phyloP scores from a whole-genome alignment of 2,113 vertebrate species.

The Cyanistes caeruleus region DNA sequence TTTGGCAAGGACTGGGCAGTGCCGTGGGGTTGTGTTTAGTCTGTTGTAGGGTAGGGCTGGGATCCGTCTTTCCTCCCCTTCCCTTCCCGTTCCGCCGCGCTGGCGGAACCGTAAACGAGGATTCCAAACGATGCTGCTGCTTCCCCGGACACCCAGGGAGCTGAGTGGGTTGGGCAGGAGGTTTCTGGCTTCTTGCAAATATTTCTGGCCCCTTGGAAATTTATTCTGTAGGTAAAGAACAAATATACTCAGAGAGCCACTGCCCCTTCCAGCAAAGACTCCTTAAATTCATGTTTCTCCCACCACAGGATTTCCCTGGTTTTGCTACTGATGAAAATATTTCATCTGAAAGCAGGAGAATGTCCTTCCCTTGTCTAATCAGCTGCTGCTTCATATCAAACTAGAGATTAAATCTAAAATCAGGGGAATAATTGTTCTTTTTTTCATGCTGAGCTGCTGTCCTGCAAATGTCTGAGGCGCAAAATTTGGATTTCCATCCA shows the following conservation, averaged over 20 bases:
- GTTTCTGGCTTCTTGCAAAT: slow-evolving; percentile 18
- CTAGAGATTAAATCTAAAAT: not conserved
- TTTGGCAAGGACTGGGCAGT: not conserved
- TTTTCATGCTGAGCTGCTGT: not conserved
- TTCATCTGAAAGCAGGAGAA: not conserved
- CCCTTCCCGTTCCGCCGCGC: not conserved
- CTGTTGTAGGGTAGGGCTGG: not conserved
- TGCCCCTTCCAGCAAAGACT: not conserved
- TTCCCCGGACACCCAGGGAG: slow-evolving; percentile 36
- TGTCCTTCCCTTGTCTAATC: not conserved
- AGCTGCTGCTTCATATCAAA: not conserved
- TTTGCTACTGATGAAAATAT: not conserved
- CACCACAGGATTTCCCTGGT: not conserved
- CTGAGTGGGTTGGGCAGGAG: not conserved
- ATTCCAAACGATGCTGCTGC: not conserved
- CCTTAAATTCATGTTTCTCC: slow-evolving; percentile 4
- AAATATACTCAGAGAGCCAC: slow-evolving; percentile 14
- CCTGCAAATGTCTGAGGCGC: not conserved
- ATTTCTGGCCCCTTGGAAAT: not conserved
- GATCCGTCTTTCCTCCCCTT: slow-evolving; percentile 14
- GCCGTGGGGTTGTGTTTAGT: slow-evolving; percentile 49
- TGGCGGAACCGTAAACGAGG: slow-evolving; percentile 21
- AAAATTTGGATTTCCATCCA: not conserved
- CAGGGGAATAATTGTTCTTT: not conserved
- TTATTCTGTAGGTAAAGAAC: not conserved